Conservation (phyloP, 2,113 vertebrate genomes). For the Mohoua ochrocephala region DNA sequence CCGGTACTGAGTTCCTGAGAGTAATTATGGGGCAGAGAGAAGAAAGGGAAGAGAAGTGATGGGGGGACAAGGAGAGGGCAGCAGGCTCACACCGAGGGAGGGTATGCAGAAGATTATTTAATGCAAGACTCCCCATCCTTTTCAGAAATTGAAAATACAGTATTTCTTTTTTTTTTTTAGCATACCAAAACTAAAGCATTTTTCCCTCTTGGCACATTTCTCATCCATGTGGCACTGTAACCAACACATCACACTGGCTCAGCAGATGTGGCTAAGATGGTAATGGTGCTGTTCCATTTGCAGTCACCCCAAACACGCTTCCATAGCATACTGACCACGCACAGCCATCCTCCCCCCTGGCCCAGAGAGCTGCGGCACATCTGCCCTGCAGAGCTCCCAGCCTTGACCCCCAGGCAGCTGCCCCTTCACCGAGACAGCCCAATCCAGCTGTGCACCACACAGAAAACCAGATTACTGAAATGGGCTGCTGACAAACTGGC, state of each 20-base stretch:
- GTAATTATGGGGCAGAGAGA: neutral
- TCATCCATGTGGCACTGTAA: neutral
- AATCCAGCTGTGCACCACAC: fast-evolving
- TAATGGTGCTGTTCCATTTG: fast-evolving
- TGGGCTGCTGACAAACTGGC: neutral
- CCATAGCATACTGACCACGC: neutral
- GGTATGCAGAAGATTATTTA: neutral
- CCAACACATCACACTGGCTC: fast-evolving
- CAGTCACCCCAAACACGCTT: neutral
- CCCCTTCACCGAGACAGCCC: fast-evolving
- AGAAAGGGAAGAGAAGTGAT: neutral
- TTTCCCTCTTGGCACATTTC: neutral
- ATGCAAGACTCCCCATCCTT: neutral
- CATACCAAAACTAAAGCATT: neutral
- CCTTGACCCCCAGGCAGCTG: neutral
- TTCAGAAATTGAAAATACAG: neutral
- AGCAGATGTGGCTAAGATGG: neutral
- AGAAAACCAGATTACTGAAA: neutral
- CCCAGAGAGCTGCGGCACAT: neutral
- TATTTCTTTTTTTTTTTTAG: neutral
- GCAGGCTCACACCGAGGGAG: fast-evolving
- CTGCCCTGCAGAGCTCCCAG: neutral
- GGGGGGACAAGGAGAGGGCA: neutral
- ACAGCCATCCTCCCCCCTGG: neutral
- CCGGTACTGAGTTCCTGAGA: neutral